Evolutionary conservation across 2,888 invertebrate genomes (phyloP).

Genomic region (Heliconius cydno): DNA sequence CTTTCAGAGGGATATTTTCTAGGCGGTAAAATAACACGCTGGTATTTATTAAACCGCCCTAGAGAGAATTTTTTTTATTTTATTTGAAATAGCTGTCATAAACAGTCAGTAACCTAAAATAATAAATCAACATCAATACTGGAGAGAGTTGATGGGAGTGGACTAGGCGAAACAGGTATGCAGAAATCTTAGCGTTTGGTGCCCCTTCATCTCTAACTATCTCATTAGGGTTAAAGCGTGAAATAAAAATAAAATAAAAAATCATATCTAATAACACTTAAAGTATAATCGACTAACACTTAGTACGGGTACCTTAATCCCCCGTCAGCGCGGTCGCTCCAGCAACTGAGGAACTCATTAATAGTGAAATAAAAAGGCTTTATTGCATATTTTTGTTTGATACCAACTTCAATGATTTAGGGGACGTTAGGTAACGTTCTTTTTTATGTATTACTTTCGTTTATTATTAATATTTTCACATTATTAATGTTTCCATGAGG

Average conservation of each 20-base stretch:
- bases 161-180: too few relatives aligned
- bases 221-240: not conserved
- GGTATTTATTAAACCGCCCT: too few relatives aligned
- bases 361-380: conserved; percentile 72
- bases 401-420: conserved; percentile 33
- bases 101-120: too few relatives aligned
- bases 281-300: conserved; percentile 33
- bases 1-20: too few relatives aligned
- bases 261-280: not conserved
- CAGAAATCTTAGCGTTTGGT: too few relatives aligned
- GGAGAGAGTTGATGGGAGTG: too few relatives aligned
- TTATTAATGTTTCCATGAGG: too few relatives aligned
- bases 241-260: not conserved
- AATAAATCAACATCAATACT: too few relatives aligned
- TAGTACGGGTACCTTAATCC: conserved; percentile 50
- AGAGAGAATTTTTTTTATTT: too few relatives aligned
- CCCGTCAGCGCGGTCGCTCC: conserved; percentile 66
- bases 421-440: conserved; percentile 8
- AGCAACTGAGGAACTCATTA: conserved; percentile 76
- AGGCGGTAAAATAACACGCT: too few relatives aligned
- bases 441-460: not conserved
- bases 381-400: conserved; percentile 77
- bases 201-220: too few relatives aligned
- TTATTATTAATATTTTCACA: not conserved
- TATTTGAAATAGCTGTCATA: too few relatives aligned